Conservation (phyloP, 53 echinoderm and acorn worm species). For the Crossaster papposus region DNA sequence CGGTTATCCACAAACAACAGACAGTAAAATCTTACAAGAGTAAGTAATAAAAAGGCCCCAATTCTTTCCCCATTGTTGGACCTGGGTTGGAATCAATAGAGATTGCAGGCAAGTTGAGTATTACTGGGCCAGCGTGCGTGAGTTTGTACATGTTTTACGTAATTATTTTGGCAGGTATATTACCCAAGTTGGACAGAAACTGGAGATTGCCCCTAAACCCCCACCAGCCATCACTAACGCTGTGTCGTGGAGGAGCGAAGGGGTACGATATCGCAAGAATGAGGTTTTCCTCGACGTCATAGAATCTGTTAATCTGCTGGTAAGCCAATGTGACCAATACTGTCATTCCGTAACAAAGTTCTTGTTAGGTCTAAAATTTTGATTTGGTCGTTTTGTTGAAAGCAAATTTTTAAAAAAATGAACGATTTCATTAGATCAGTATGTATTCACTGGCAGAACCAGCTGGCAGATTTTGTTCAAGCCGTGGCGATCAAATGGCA, state of each 20-base stretch:
- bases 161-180: slow-evolving; percentile 76
- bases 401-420: too few relatives aligned
- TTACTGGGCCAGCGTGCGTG: not conserved
- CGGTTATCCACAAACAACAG: slow-evolving; percentile 99
- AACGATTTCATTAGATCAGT: too few relatives aligned
- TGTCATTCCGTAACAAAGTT: not conserved
- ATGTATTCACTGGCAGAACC: too few relatives aligned
- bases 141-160: not conserved
- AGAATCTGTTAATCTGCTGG: slow-evolving; percentile 96
- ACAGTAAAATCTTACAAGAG: slow-evolving; percentile 99
- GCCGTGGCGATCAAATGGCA: too few relatives aligned
- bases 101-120: too few relatives aligned
- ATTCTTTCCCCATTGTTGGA: too few relatives aligned
- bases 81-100: too few relatives aligned
- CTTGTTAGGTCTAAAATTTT: not conserved
- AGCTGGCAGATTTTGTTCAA: too few relatives aligned
- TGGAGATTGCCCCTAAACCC: slow-evolving; percentile 95
- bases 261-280: slow-evolving; percentile 90
- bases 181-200: slow-evolving; percentile 95
- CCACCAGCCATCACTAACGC: slow-evolving; percentile 99
- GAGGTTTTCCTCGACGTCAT: slow-evolving; percentile 98
- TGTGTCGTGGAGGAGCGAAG: slow-evolving; percentile 97
- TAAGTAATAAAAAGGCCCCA: slow-evolving; percentile 57
- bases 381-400: too few relatives aligned
- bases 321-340: slow-evolving; percentile 28